Conservation (phyloP, 1,140 invertebrate species). For the Drosophila ananassae region DNA sequence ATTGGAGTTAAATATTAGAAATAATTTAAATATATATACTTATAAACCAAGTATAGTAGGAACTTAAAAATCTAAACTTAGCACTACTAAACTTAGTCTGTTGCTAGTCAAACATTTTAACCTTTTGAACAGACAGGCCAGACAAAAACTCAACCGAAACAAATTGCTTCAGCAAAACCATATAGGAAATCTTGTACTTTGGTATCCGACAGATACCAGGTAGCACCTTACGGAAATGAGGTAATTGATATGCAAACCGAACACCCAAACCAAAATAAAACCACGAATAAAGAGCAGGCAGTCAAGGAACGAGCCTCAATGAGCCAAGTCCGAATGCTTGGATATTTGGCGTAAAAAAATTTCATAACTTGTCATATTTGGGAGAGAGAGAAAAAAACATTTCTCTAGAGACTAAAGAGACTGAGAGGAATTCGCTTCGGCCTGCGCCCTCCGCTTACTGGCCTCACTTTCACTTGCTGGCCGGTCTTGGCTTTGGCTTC, state of each 20-base stretch:
- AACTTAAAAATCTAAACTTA: background rate
- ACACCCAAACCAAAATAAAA: constrained; percentile 32
- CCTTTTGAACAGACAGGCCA: constrained; percentile 6
- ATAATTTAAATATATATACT: background rate
- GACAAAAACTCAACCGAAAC: background rate
- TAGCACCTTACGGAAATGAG: constrained; percentile 37
- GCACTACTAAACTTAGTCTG: background rate
- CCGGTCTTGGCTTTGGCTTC: constrained; percentile 62
- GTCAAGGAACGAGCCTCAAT: constrained; percentile 47
- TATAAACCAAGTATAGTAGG: background rate
- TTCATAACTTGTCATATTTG: constrained; percentile 71
- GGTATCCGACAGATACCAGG: constrained; percentile 20
- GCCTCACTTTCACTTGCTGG: constrained; percentile 70
- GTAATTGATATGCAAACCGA: constrained; percentile 74
- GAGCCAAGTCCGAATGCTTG: constrained; percentile 41
- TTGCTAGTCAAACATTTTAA: background rate
- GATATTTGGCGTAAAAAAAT: constrained; percentile 48
- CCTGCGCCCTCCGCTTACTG: constrained; percentile 61
- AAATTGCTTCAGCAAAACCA: constrained; percentile 24
- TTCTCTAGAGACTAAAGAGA: constrained; percentile 14
- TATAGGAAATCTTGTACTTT: constrained; percentile 38
- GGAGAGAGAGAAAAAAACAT: background rate
- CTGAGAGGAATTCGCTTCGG: constrained; percentile 18
- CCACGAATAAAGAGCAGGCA: constrained; percentile 19
- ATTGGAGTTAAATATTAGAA: background rate